Evolutionary conservation across 2,888 invertebrate species (phyloP).

Genomic region (Podabrus alpinus): DNA sequence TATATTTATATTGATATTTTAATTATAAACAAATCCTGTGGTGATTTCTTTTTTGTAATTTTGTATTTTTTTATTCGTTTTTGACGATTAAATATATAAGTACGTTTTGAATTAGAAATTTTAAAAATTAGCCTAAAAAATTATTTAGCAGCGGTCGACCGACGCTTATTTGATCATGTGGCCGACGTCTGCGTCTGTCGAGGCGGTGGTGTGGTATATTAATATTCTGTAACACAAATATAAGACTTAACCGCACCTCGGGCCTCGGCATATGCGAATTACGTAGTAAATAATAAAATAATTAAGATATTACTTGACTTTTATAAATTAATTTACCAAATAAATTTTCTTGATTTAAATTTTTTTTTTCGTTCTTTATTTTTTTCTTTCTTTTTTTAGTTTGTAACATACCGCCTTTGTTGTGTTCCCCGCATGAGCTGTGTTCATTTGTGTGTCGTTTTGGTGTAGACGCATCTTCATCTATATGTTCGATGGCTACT

Average conservation of each 20-base stretch:
- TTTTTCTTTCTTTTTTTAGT: conserved; percentile 42
- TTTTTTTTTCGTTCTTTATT: conserved; percentile 45
- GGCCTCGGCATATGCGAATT: conserved; percentile 44
- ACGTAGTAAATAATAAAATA: conserved; percentile 48
- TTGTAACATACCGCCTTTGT: conserved; percentile 42
- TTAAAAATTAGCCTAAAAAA: conserved; percentile 53
- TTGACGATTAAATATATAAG: conserved; percentile 56
- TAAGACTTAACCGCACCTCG: conserved; percentile 49
- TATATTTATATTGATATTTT: conserved; percentile 57
- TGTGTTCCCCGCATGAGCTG: conserved; percentile 48
- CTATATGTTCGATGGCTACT: conserved; percentile 52
- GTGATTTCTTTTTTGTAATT: conserved; percentile 48
- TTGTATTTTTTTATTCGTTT: conserved; percentile 53
- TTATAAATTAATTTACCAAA: conserved; percentile 58
- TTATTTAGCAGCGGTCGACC: conserved; percentile 37
- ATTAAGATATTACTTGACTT: conserved; percentile 48
- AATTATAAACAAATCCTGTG: conserved; percentile 51
- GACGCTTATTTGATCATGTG: conserved; percentile 27
- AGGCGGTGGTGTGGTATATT: conserved; percentile 23
- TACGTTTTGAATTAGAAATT: conserved; percentile 57
- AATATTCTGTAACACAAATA: conserved; percentile 23
- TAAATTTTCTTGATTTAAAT: conserved; percentile 57
- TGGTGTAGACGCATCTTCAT: conserved; percentile 27
- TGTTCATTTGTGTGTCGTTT: conserved; percentile 35
- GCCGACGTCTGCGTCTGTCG: conserved; percentile 20